These are phyloP conservation scores for Allolobophora icterica DNA, from an alignment of 2,888 invertebrate species.

Conservation along the genomic window DNA sequence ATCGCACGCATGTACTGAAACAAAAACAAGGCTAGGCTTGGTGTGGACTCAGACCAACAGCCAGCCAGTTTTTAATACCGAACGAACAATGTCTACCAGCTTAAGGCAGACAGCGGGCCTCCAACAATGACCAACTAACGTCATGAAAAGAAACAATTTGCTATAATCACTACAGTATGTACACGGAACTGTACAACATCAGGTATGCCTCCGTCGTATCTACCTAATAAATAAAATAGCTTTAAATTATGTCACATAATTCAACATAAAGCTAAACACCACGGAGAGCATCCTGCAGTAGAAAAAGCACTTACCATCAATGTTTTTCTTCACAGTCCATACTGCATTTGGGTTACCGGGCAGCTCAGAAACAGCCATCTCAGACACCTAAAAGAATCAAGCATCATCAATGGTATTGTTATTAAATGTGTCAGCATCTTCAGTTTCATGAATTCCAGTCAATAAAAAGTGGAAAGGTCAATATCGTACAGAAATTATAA, in stretches of 20 bases:
- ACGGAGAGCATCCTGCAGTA: background rate
- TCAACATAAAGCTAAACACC: background rate
- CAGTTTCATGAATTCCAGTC: too few relatives aligned
- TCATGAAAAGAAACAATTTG: background rate
- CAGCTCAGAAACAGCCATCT: constrained; percentile 99
- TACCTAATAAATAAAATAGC: background rate
- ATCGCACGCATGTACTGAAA: background rate
- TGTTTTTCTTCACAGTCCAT: constrained; percentile 95
- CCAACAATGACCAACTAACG: background rate
- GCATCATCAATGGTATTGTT: background rate
- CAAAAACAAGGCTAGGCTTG: constrained; percentile 27
- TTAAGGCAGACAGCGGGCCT: background rate
- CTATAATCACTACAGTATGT: background rate
- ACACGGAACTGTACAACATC: background rate
- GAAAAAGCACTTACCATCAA: constrained; percentile 82
- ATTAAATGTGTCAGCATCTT: background rate
- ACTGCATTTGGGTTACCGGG: constrained; percentile 99
- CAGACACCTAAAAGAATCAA: constrained; percentile 75
- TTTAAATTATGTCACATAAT: background rate
- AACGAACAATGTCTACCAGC: background rate
- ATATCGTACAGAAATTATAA: too few relatives aligned
- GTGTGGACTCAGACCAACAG: constrained; percentile 26
- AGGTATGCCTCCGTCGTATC: background rate
- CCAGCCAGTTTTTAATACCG: constrained; percentile 21
- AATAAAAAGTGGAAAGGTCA: too few relatives aligned